Evolutionary conservation across 2,113 vertebrate species (phyloP).

Genomic region (Rhinopomastus cyanomelas): DNA sequence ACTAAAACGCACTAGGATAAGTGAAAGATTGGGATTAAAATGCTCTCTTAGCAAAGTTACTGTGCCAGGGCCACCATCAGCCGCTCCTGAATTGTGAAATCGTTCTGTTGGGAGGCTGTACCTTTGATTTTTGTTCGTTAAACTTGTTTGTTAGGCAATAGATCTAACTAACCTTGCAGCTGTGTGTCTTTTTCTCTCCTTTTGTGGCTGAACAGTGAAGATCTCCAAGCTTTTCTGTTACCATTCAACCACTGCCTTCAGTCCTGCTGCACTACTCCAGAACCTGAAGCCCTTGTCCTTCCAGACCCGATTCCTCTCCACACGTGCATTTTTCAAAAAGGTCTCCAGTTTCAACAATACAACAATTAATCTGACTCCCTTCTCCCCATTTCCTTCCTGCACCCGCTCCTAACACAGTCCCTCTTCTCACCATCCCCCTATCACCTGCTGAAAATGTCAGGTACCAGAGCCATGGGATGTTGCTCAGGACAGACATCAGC

Average conservation of each 20-base stretch:
- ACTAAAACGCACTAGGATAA: neutral
- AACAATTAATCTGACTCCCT: neutral
- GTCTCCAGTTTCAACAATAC: neutral
- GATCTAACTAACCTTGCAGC: neutral
- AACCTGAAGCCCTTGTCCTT: neutral
- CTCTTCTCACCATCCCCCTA: neutral
- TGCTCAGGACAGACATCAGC: no score
- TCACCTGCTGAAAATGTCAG: neutral
- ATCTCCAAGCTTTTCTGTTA: neutral
- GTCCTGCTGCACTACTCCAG: neutral
- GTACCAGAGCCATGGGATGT: no score
- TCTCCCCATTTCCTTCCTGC: neutral
- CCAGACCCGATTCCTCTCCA: neutral
- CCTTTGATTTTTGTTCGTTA: neutral
- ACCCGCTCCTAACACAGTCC: neutral
- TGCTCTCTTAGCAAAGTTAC: neutral
- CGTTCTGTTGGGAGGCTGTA: accelerated
- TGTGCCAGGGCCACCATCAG: neutral
- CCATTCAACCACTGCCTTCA: neutral
- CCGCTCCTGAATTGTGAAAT: neutral
- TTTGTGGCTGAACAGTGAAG: neutral
- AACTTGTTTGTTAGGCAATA: neutral
- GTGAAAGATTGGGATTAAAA: neutral
- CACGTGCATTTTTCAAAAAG: neutral
- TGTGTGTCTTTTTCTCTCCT: neutral